Evolutionary conservation across 2,888 invertebrate species (phyloP).

Genomic region (Itoplectis maculator): DNA sequence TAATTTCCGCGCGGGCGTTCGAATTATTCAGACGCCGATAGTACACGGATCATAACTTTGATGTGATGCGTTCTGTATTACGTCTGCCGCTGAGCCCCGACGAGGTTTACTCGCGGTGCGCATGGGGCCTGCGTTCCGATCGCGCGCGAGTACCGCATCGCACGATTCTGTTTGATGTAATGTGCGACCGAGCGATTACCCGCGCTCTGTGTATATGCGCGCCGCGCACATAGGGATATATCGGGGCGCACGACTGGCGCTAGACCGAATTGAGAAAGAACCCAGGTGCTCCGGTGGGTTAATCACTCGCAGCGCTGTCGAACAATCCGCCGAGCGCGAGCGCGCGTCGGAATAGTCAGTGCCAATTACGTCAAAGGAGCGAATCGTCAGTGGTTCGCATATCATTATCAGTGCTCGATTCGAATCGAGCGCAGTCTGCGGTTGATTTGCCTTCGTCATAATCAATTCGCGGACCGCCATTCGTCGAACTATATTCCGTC

Average conservation of each 20-base stretch:
- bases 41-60: not conserved
- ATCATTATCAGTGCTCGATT: not conserved
- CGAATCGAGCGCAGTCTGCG: conserved; percentile 2
- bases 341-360: not conserved
- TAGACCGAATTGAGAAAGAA: not conserved
- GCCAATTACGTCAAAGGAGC: not conserved
- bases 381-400: not conserved
- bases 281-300: not conserved
- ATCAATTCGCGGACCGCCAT: not conserved
- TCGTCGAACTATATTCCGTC: not conserved
- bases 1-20: not conserved
- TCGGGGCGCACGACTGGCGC: no score
- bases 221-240: no score
- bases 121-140: not conserved
- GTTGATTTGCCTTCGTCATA: not conserved
- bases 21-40: not conserved
- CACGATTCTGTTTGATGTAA: not conserved
- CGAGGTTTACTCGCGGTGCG: not conserved
- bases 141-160: not conserved
- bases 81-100: not conserved
- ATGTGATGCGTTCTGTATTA: not conserved
- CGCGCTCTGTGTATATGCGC: not conserved
- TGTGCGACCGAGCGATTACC: not conserved
- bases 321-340: not conserved
- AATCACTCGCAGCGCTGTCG: not conserved